Conservation (phyloP, 2,888 invertebrate genomes). For the Lasioglossum figueresi region DNA sequence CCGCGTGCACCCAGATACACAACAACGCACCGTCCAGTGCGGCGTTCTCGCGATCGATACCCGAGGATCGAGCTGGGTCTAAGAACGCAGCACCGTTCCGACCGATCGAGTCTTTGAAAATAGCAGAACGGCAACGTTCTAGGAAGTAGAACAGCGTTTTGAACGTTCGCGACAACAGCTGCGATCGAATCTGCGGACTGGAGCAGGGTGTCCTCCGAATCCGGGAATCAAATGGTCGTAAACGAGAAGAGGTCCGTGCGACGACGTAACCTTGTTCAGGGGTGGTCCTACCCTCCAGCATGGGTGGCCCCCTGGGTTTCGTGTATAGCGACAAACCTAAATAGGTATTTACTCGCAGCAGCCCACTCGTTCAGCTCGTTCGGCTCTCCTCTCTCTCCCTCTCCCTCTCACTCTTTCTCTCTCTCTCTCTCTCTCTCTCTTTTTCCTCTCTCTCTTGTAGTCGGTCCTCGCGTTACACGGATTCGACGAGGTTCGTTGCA, state of each 20-base stretch:
- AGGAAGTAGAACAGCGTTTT: neutral
- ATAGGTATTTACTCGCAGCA: constrained; percentile 54
- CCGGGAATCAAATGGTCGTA: constrained; percentile 55
- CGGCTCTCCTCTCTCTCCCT: too few relatives aligned
- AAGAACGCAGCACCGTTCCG: neutral
- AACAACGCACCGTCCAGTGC: neutral
- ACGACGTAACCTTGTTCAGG: constrained; percentile 48
- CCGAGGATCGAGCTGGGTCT: neutral
- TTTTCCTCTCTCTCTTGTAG: constrained; percentile 57
- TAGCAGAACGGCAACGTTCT: neutral
- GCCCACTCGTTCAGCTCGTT: constrained; percentile 35
- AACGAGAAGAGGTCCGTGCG: constrained; percentile 56
- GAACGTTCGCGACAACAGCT: neutral
- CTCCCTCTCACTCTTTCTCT: neutral
- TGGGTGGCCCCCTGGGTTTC: constrained; percentile 71
- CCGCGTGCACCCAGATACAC: neutral
- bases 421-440: constrained; percentile 43
- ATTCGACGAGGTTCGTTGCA: constrained; percentile 71
- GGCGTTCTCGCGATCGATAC: neutral
- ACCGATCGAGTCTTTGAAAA: neutral
- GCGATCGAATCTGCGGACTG: neutral
- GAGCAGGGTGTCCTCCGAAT: neutral
- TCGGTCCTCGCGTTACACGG: constrained; percentile 65
- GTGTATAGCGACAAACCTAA: constrained; percentile 65
- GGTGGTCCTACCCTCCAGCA: constrained; percentile 73